A percentile compares a stretch with the other conserved stretches of the same genome.
These are phyloP conservation scores for Lepus oiostolus DNA, from an alignment of 2,797 vertebrate genomes.

Conservation along the genomic window DNA sequence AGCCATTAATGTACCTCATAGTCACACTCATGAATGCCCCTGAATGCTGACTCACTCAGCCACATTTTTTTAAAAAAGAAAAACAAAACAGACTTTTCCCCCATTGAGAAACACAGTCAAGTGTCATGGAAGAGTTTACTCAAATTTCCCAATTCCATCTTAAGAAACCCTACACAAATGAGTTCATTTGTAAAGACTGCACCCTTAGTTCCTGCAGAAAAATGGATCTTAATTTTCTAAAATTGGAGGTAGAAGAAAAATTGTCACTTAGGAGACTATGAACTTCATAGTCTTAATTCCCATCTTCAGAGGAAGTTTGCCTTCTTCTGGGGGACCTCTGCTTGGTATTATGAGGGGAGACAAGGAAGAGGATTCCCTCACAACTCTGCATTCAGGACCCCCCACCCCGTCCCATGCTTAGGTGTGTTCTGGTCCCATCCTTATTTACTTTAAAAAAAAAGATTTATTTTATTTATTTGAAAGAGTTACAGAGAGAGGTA, in stretches of 20 bases:
- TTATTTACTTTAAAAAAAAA: neutral
- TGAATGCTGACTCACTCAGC: neutral
- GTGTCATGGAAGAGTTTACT: neutral
- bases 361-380: neutral
- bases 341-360: neutral
- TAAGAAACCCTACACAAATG: neutral
- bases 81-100: neutral
- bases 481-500: no score
- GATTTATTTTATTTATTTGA: no score
- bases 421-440: neutral
- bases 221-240: slow-evolving; percentile 39
- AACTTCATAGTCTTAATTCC: neutral
- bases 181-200: neutral
- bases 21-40: neutral
- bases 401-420: neutral
- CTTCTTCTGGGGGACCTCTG: neutral
- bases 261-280: neutral
- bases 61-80: neutral
- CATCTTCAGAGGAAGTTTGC: neutral
- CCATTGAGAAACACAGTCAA: neutral
- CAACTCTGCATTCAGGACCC: neutral
- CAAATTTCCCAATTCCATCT: neutral
- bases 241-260: neutral
- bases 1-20: neutral
- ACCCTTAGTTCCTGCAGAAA: neutral